Evolutionary conservation across 1,140 invertebrate species (phyloP).

Genomic region (Philaenus spumarius): DNA sequence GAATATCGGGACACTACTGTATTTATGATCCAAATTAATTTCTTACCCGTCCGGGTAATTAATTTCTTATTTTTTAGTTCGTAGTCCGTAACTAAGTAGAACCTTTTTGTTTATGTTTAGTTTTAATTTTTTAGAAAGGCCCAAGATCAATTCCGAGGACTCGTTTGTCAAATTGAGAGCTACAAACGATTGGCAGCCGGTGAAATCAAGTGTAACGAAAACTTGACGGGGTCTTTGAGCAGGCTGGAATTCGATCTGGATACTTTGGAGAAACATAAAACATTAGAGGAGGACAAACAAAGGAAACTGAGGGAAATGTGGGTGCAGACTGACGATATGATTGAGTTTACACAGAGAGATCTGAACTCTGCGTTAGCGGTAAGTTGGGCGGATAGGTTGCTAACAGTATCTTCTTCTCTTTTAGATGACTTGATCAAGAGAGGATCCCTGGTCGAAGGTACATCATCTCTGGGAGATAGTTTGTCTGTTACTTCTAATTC

Average conservation of each 20-base stretch:
- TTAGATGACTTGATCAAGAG: too few species aligned
- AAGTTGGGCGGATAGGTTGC: background rate
- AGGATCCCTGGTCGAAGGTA: too few species aligned
- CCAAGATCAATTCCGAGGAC: slow-evolving; percentile 46
- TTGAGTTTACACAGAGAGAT: background rate
- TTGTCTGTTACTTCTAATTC: too few species aligned
- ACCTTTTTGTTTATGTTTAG: too few species aligned
- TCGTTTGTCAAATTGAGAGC: slow-evolving; percentile 47
- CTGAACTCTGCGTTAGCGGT: background rate
- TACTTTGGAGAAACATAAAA: background rate
- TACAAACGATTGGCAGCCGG: slow-evolving; percentile 46
- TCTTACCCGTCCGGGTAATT: too few species aligned
- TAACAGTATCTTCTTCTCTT: background rate
- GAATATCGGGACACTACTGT: too few species aligned
- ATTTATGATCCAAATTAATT: too few species aligned
- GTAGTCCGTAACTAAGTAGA: too few species aligned
- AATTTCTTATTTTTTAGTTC: too few species aligned
- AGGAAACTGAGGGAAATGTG: background rate
- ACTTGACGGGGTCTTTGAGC: slow-evolving; percentile 50
- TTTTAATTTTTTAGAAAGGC: slow-evolving; percentile 39
- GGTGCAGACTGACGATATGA: background rate
- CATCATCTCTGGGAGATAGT: too few species aligned
- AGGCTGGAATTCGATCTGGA: slow-evolving; percentile 46
- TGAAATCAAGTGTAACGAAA: slow-evolving; percentile 59
- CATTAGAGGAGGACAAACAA: slow-evolving; percentile 9